Percentiles rank a stretch among this genome's conserved stretches.
These are phyloP conservation scores for Sarcophaga peregrina DNA, from an alignment of 1,140 invertebrate genomes.

Conservation along the genomic window DNA sequence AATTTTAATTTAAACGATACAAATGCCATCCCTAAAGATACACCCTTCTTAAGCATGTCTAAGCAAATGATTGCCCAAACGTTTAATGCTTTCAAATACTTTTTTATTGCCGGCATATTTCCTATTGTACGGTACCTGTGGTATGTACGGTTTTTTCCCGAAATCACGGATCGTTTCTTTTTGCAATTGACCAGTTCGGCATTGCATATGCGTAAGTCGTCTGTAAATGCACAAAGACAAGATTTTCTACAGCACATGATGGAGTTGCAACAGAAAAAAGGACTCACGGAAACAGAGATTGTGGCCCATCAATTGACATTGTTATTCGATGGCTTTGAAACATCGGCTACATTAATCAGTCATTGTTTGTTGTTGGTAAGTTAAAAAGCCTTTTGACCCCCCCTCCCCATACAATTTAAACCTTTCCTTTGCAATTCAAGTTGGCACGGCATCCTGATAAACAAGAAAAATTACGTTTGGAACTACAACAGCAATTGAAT, in stretches of 20 bases:
- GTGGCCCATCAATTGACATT: constrained; percentile 69
- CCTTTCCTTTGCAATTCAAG: constrained; percentile 42
- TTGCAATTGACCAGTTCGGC: constrained; percentile 56
- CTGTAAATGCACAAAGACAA: constrained; percentile 54
- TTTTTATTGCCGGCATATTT: constrained; percentile 52
- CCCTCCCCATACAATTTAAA: not conserved
- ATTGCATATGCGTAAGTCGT: constrained; percentile 56
- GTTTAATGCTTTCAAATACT: constrained; percentile 51
- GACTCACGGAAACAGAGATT: constrained; percentile 71
- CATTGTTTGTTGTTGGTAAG: constrained; percentile 60
- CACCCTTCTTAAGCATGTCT: constrained; percentile 51
- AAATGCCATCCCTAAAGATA: not conserved
- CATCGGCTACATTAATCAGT: constrained; percentile 58
- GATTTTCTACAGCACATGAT: constrained; percentile 66
- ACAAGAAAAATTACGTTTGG: constrained; percentile 56
- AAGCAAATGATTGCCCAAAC: constrained; percentile 52
- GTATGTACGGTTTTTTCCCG: constrained; percentile 53
- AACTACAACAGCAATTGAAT: constrained; percentile 56
- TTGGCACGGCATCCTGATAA: constrained; percentile 49
- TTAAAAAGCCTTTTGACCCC: not conserved
- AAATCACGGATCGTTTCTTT: constrained; percentile 62
- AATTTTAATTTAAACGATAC: constrained; percentile 44
- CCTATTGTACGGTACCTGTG: constrained; percentile 49
- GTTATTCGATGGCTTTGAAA: constrained; percentile 74
- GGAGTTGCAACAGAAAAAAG: constrained; percentile 61